Percentiles rank a stretch among this genome's conserved stretches.
phyloP scores from a whole-genome alignment of 1,140 invertebrate genomes.

The Panagrolaimus sp. region DNA sequence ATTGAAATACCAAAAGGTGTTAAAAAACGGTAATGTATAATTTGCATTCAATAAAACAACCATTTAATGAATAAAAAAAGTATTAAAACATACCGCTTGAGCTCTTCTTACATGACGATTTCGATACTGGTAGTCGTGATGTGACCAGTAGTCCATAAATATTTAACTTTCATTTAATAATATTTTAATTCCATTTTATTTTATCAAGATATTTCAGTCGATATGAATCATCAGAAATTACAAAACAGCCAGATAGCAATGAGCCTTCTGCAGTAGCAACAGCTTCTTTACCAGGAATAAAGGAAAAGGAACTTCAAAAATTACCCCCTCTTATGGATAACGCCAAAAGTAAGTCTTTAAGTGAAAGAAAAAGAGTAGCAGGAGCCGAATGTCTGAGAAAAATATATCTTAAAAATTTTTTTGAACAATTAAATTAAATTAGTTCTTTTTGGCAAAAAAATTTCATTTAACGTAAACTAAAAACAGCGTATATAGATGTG shows the following conservation, averaged over 20 bases:
- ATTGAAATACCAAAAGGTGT: background rate
- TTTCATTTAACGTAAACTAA: background rate
- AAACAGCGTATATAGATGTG: too few relatives aligned
- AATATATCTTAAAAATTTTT: background rate
- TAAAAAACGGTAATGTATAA: background rate
- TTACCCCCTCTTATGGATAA: background rate
- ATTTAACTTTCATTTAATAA: background rate
- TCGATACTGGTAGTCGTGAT: conserved; percentile 6
- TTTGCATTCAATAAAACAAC: background rate
- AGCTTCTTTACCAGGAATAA: background rate
- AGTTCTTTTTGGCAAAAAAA: background rate
- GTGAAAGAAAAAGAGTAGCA: background rate
- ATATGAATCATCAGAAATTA: background rate
- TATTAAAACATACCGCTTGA: background rate
- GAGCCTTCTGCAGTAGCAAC: background rate
- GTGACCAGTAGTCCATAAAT: conserved; percentile 3
- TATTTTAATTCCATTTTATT: background rate
- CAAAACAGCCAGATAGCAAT: background rate
- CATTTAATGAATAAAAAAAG: background rate
- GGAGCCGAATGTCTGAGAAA: background rate
- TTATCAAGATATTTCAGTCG: background rate
- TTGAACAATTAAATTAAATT: background rate
- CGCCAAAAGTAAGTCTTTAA: background rate
- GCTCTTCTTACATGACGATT: background rate
- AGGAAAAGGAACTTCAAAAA: background rate